phyloP scores from a whole-genome alignment of 1,140 invertebrate genomes.

The Campoletis sonorensis region DNA sequence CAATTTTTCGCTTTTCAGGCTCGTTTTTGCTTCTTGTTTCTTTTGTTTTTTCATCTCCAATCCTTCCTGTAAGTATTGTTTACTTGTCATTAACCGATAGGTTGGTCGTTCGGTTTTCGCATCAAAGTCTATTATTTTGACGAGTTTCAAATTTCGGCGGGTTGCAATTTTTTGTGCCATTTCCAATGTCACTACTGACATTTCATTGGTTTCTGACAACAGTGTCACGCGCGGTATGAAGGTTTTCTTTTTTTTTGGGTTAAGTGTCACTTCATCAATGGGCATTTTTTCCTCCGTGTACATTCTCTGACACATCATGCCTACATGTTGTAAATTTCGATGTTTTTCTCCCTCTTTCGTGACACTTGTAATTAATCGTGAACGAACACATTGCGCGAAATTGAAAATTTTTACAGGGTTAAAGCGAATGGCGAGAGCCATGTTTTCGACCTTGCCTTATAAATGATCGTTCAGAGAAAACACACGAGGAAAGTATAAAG shows the following conservation, averaged over 20 bases:
- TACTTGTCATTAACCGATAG: conserved; percentile 78
- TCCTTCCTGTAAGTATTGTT: conserved; percentile 67
- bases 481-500: too few species aligned
- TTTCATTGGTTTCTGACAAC: conserved; percentile 44
- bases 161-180: conserved; percentile 81
- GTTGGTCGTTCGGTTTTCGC: conserved; percentile 79
- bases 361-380: not conserved
- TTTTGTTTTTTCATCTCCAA: conserved; percentile 67
- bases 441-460: conserved; percentile 64
- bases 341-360: conserved; percentile 12
- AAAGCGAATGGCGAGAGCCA: conserved; percentile 75
- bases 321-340: not conserved
- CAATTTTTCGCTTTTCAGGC: conserved; percentile 78
- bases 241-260: conserved; percentile 47
- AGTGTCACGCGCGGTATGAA: conserved; percentile 48
- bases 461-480: too few species aligned
- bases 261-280: not conserved
- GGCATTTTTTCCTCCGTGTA: conserved; percentile 1
- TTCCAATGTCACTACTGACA: conserved; percentile 66
- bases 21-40: conserved; percentile 52
- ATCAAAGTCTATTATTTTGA: conserved; percentile 81
- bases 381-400: conserved; percentile 48
- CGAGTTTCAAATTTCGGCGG: conserved; percentile 80
- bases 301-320: too few species aligned
- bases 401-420: conserved; percentile 74